phyloP scores from a whole-genome alignment of 2,888 invertebrate species.

The Caenorhabditis parvicauda region DNA sequence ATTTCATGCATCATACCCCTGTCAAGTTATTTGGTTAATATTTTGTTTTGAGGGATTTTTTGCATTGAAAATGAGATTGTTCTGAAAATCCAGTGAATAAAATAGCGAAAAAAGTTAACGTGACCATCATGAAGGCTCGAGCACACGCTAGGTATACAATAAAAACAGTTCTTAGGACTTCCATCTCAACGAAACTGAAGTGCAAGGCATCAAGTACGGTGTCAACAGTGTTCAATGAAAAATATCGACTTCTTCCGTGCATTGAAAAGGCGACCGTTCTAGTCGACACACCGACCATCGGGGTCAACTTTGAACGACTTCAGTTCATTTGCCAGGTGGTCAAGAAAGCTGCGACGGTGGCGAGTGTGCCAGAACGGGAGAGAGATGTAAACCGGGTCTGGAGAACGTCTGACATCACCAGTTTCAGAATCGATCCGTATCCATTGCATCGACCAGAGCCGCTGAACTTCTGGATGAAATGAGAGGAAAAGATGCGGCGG shows the following conservation, averaged over 20 bases:
- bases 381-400: background rate
- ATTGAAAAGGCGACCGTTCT: too few species aligned
- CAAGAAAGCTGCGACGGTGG: slow-evolving; percentile 12
- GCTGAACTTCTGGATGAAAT: slow-evolving; percentile 44
- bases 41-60: too few species aligned
- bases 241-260: too few species aligned
- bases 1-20: too few species aligned
- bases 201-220: background rate
- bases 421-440: slow-evolving; percentile 8
- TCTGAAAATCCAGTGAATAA: too few species aligned
- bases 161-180: too few species aligned
- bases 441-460: slow-evolving; percentile 20
- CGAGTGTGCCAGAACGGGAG: background rate
- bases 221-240: slow-evolving; percentile 7
- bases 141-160: too few species aligned
- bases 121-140: too few species aligned
- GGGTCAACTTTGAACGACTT: slow-evolving; percentile 20
- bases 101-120: too few species aligned
- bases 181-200: background rate
- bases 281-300: slow-evolving; percentile 18
- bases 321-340: slow-evolving; percentile 3
- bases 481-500: slow-evolving; percentile 33
- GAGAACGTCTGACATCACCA: background rate
- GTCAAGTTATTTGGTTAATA: too few species aligned
- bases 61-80: too few species aligned